Base-by-base conservation (phyloP, 1,140 invertebrate genomes). In the Cyphomyrmex costatus region DNA sequence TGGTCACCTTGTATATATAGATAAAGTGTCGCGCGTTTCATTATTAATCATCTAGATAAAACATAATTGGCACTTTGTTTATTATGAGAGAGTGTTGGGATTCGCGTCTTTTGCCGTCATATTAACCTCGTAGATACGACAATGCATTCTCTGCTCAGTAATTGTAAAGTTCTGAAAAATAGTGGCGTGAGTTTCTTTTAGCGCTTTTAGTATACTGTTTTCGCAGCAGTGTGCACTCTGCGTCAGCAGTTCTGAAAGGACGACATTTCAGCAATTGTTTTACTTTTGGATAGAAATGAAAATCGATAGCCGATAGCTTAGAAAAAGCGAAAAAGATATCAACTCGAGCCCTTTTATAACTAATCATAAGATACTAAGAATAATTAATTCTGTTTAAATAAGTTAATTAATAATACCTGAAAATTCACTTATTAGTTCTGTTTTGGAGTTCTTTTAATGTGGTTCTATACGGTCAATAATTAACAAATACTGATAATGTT, bases 111-210 rank as follows among this genome's bases (percentile, higher is more conserved):
- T 14, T 74, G 33, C 24, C 27, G n/a, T 56, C 68, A 56, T 73
- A 83, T 74, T 74, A 83, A 83, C 16, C 36, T 46, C 36, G 16
- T n/a, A n/a, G n/a, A n/a, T 36, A 27, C 16, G 30, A 53, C 36
- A 60, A 60, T 73, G 36, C 66, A 73, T 24, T 74, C 36, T 58
- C 6, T 16, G 14, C 24, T 33, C 53, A 74, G 14, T 14, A 27
- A 83, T 83, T 83, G 66, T 83, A 74, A 73, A 83, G 79, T 83
- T 74, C n/a, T 61, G 42, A 19, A 73, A 36, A 82, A 74, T 83
- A 24, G 68, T 61, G 42, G 68, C 66, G 79, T 83, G n/a, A 60
- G 79, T 83, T 82, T 73, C 79, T 83, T 83, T 83, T 74, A 83
- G 53, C 53, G 68, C 36, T 74, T 74, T 83, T 56, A 74, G 68